phyloP scores from a whole-genome alignment of 37 sponge, comb jelly and placozoan genomes.

The Cladorhizidae sp. region DNA sequence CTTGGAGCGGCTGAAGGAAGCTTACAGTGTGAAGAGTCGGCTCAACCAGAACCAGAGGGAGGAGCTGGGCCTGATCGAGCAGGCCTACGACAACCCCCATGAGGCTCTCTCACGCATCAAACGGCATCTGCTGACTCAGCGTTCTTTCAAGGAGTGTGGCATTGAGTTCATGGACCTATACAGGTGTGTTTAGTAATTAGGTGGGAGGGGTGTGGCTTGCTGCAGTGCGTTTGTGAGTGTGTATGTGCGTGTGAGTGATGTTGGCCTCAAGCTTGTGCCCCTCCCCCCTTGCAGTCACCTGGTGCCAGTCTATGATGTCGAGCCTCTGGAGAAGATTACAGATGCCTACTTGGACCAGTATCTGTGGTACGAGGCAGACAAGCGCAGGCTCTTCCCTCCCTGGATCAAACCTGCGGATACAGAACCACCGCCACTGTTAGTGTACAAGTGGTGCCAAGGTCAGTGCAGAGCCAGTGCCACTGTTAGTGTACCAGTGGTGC shows the following conservation, averaged over 20 bases:
- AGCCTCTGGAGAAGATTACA: constrained; percentile 99
- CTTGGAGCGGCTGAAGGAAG: constrained; percentile 97
- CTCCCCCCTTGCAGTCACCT: constrained; percentile 56
- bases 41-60: constrained; percentile 98
- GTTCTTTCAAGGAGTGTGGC: constrained; percentile 98
- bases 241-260: background rate
- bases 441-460: constrained; percentile 99
- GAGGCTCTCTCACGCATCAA: constrained; percentile 98
- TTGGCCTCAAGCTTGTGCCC: background rate
- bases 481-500: background rate
- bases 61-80: constrained; percentile 97
- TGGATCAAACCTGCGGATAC: constrained; percentile 99
- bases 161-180: constrained; percentile 99
- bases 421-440: constrained; percentile 96
- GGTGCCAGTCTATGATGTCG: constrained; percentile 96
- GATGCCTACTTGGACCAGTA: constrained; percentile 99
- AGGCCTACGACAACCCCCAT: constrained; percentile 99
- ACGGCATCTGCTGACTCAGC: constrained; percentile 94
- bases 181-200: constrained; percentile 26
- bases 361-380: constrained; percentile 99
- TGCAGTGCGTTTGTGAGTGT: background rate
- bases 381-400: constrained; percentile 96
- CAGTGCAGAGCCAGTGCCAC: background rate
- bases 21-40: constrained; percentile 94
- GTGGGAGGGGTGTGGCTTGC: constrained; percentile 1